Base-by-base conservation (phyloP, 2,113 vertebrate species). In the Sinocyclocheilus maitianheensis region DNA sequence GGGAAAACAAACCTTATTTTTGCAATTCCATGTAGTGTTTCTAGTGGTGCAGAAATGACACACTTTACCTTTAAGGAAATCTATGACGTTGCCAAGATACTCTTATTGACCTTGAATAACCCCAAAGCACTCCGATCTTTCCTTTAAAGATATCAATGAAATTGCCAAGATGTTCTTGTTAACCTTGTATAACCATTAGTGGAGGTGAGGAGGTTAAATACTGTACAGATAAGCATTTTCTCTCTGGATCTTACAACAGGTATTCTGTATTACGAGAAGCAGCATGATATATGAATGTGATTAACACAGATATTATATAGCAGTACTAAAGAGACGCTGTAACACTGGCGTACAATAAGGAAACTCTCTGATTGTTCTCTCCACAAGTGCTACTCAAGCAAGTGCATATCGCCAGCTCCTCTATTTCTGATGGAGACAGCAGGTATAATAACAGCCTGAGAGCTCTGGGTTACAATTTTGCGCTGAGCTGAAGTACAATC, bases 111-210 rank as follows among this genome's bases (percentile, higher is more conserved):
- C 37, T 60, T 74, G 48, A 63, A 76, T 63, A 77, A 83, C 22
- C 13, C 48, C 14, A 87, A 43, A 77, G 72, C 30, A 55, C 71
- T 83, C 74, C 1, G 3, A 16, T 63, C 55, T 80, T 40, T 77
- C 71, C 22, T 76, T 85, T 30, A 9, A 76, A 67, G 34, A 69
- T 10, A 67, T 20, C 71, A 69, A 40, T 81, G 46, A 85, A 75
- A 67, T n/a, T 58, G n/a, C 26, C 26, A 83, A 20, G 82, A 78
- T 76, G 40, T 79, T 75, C 12, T 51, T 13, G 62, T 51, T 53
- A 60, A 43, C 62, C 60, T 67, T 77, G 30, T 60, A 51, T 30
- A 76, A 81, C 3, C 53, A 65, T 76, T 30, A 63, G 53, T 13
- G 18, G 71, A 48, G 20, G 26, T 22, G 48, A 43, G 34, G 40